Evolutionary conservation across 2,888 invertebrate species (phyloP), one percentile per base, ranked within the genome.

Genomic region (Heteromurus nitidus): DNA sequence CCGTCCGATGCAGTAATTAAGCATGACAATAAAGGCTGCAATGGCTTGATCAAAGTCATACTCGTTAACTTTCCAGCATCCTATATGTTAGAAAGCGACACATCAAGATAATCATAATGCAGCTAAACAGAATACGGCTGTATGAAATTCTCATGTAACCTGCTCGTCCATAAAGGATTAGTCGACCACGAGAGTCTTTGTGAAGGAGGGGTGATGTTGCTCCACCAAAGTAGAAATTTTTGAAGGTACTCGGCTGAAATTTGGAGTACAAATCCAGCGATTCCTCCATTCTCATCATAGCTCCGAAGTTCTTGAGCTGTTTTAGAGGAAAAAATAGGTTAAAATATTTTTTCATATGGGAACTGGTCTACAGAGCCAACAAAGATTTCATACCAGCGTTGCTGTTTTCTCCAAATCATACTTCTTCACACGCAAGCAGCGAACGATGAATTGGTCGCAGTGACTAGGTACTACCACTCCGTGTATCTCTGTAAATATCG

Each of bases 391-490:
- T 60, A 73, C 72, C 28, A 73, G 47, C 11, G 26, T n/a, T 22
- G 60, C 47, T 18, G 72, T 30, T n/a, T 73, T 60, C 7, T 47
- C 47, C 18, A 13, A 22, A 16, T 60, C 72, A 18, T 73, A 73
- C 20, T 44, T 44, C 22, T 73, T 73, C n/a, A 73, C 62, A 3
- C 72, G 72, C 16, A 72, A 20, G 22, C 72, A 73, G 5, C 72
- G 44, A n/a, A 22, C 1, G 44, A 73, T 62, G n/a, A 73, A 73
- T 20, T 62, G 26, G 20, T 73, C 47, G 18, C 72, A 73, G 30
- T 73, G 72, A 5, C n/a, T 30, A 9, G 72, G 72, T 7, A 73
- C 18, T 11, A 9, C 26, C 0, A 62, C 62, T 18, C 24, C 22
- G 28, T 62, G 28, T 1, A 13, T 28, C 30, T 47, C 72, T 73